Base-by-base conservation (phyloP, 2,797 vertebrate species). In the Semaprochilodus insignis region DNA sequence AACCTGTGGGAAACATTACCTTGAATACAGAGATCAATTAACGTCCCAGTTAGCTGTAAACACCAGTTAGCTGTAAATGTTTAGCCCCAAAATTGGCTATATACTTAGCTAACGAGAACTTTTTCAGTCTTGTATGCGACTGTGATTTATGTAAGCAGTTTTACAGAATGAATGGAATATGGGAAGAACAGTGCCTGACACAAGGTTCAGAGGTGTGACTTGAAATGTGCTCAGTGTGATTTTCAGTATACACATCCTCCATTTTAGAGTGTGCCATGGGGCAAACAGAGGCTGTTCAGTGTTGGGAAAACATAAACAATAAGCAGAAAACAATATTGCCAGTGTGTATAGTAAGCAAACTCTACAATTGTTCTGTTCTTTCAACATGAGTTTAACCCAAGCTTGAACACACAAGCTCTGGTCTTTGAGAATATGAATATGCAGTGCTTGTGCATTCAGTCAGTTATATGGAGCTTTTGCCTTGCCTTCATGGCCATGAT, bases 191-290 rank as follows among this genome's bases (percentile, higher is more conserved):
- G 44, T 48, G 44, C 44, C 8, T 13, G 0, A 48, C 6, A 48
- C 1, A 1, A 11, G 44, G 7, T 13, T 48, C 11, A 44, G 8
- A 48, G 10, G 10, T 10, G 44, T 13, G 1, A 48, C 44, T 11
- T 10, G 44, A 48, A 10, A 13, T 48, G 17, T 8, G n/a, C n/a
- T 11, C 14, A 8, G 7, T 40, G 40, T 17, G 69, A 10, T 73
- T 74, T 36, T 60, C 36, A 70, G 31, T 70, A 59, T 13, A 27
- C 52, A 79, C 66, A 65, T 74, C 70, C 31, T 19, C 52, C 48
- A 21, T 34, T 36, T 21, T 51, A 16, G 21, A 48, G 21, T 67
- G 31, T 36, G 34, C 67, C 1, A 16, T 44, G 6, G 17, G 10
- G 7, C 34, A 40, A 40, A 19, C 31, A 40, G 8, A 10, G 27